Evolutionary conservation across 2,113 vertebrate species (phyloP).

Genomic region (Pomatorhinus ruficollis): DNA sequence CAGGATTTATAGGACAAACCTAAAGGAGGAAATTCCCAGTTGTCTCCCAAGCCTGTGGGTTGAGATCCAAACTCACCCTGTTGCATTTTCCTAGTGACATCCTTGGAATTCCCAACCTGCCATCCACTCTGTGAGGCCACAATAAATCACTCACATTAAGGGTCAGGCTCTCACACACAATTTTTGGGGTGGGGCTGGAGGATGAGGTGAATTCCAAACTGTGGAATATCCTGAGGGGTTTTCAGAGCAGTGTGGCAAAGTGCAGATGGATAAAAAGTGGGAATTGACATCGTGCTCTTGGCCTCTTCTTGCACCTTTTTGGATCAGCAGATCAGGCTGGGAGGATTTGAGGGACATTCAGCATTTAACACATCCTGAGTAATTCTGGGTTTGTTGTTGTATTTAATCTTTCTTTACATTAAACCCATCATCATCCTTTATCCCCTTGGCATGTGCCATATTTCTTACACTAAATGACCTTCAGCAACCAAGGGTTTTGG

Average conservation of each 20-base stretch:
- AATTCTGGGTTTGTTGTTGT: neutral
- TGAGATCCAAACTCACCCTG: neutral
- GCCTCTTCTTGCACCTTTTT: neutral
- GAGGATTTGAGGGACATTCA: neutral
- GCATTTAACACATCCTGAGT: neutral
- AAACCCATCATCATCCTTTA: rapidly evolving
- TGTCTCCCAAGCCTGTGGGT: neutral
- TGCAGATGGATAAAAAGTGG: neutral
- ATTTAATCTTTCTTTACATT: neutral
- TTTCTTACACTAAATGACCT: neutral
- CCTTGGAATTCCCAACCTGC: neutral
- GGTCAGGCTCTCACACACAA: neutral
- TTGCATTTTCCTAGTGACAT: neutral
- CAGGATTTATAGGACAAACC: neutral
- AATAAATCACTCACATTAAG: neutral
- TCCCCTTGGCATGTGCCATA: neutral
- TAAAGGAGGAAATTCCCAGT: neutral
- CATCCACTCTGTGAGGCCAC: neutral
- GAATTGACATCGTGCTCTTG: neutral
- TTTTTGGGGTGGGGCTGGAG: neutral
- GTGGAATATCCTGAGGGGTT: neutral
- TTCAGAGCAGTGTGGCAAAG: neutral
- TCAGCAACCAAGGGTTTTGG: neutral
- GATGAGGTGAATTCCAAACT: neutral
- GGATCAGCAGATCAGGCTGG: neutral